Conservation (phyloP, 1,140 invertebrate genomes). For the Panulirus ornatus region DNA sequence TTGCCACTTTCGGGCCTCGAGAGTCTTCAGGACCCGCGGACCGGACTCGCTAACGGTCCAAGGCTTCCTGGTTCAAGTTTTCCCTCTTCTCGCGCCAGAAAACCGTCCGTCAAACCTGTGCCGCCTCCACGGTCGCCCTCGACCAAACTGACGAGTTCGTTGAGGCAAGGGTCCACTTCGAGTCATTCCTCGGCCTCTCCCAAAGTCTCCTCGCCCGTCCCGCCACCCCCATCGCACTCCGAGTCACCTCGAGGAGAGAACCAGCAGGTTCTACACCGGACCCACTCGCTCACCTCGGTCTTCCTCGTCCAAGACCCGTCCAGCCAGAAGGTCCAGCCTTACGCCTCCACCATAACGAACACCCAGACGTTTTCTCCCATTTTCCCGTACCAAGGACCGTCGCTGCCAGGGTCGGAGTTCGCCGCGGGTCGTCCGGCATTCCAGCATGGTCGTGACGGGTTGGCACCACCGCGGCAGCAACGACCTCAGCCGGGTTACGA, state of each 20-base stretch:
- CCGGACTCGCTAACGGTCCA: background rate
- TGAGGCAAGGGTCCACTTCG: background rate
- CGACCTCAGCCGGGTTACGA: background rate
- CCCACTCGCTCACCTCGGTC: conserved; percentile 30
- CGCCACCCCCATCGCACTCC: background rate
- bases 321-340: background rate
- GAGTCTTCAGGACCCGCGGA: background rate
- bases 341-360: background rate
- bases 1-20: background rate
- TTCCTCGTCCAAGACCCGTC: background rate
- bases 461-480: background rate
- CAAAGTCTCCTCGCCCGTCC: background rate
- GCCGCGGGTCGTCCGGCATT: background rate
- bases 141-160: conserved; percentile 23
- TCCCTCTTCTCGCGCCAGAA: background rate
- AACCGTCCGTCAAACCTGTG: background rate
- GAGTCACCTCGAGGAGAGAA: no score
- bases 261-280: background rate
- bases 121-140: conserved; percentile 5
- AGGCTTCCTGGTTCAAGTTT: background rate
- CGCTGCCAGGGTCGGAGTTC: background rate
- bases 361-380: conserved; percentile 2
- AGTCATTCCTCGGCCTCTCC: conserved; percentile 7
- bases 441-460: no score
- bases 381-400: background rate